Percentiles rank a stretch among this genome's conserved stretches.
phyloP scores from a whole-genome alignment of 1,140 invertebrate genomes.

The Araneus ventricosus region DNA sequence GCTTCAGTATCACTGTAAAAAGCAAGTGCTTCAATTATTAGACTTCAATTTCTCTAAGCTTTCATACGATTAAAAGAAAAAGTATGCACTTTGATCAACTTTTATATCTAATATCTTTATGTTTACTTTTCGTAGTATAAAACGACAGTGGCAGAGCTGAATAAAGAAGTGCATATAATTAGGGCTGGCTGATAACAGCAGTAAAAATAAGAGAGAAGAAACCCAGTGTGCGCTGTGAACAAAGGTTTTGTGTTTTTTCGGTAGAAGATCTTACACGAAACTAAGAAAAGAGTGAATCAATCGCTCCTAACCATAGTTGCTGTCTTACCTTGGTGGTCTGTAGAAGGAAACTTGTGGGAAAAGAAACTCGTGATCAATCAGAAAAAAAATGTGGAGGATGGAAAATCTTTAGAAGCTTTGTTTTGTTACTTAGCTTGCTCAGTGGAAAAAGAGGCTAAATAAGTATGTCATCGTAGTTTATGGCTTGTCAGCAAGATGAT shows the following conservation, averaged over 20 bases:
- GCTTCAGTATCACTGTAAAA: no score
- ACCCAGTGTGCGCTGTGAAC: not conserved
- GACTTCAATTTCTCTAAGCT: no score
- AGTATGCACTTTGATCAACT: not conserved
- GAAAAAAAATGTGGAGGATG: not conserved
- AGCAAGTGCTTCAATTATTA: no score
- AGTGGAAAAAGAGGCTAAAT: no score
- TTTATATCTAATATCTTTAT: not conserved
- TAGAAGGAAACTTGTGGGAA: not conserved
- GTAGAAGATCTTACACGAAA: not conserved
- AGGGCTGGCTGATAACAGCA: not conserved
- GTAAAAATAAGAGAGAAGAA: not conserved
- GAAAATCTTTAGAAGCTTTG: not conserved
- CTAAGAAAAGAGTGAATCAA: not conserved
- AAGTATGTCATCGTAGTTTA: no score
- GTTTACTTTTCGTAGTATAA: not conserved
- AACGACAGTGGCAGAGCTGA: not conserved
- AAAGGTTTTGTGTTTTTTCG: not conserved
- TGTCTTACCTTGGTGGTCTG: not conserved
- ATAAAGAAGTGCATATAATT: not conserved
- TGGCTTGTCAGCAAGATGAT: no score
- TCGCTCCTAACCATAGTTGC: not conserved
- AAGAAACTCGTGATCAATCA: not conserved
- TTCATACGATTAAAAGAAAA: not conserved
- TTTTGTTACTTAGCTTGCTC: no score